Evolutionary conservation across 2,888 invertebrate species (phyloP).

Genomic region (Eulithis prunata): DNA sequence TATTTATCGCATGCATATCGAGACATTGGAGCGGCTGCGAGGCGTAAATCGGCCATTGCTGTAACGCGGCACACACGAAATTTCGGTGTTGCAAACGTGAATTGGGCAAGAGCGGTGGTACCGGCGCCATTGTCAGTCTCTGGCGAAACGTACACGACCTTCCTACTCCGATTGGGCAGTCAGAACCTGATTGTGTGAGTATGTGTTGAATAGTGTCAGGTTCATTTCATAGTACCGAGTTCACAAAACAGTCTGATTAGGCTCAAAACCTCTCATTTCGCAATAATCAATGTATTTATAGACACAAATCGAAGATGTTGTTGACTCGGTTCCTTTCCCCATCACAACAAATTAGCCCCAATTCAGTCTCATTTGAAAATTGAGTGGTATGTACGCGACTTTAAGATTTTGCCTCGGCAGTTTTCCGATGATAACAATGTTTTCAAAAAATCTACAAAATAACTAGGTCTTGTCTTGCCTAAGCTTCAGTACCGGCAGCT

Average conservation of each 20-base stretch:
- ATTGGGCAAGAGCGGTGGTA: slow-evolving; percentile 72
- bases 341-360: slow-evolving; percentile 16
- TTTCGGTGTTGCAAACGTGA: slow-evolving; percentile 78
- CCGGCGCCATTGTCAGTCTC: slow-evolving; percentile 77
- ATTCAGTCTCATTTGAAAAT: slow-evolving; percentile 26
- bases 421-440: not conserved
- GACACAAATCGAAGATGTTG: slow-evolving; percentile 4
- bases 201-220: slow-evolving; percentile 51
- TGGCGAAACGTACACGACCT: slow-evolving; percentile 80
- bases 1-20: slow-evolving; percentile 26
- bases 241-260: slow-evolving; percentile 33
- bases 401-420: too few species aligned
- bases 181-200: slow-evolving; percentile 71
- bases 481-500: slow-evolving; percentile 46
- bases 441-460: slow-evolving; percentile 31
- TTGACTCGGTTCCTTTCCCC: slow-evolving; percentile 22
- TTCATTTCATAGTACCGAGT: slow-evolving; percentile 48
- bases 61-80: slow-evolving; percentile 79
- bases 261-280: slow-evolving; percentile 28
- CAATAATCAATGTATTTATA: slow-evolving; percentile 22
- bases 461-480: slow-evolving; percentile 39
- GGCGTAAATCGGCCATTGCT: slow-evolving; percentile 64
- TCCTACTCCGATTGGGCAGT: slow-evolving; percentile 77
- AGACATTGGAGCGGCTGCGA: slow-evolving; percentile 43
- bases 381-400: not conserved